These are phyloP conservation scores for Leptinotarsa juncta DNA, from an alignment of 2,888 invertebrate genomes.

Conservation along the genomic window DNA sequence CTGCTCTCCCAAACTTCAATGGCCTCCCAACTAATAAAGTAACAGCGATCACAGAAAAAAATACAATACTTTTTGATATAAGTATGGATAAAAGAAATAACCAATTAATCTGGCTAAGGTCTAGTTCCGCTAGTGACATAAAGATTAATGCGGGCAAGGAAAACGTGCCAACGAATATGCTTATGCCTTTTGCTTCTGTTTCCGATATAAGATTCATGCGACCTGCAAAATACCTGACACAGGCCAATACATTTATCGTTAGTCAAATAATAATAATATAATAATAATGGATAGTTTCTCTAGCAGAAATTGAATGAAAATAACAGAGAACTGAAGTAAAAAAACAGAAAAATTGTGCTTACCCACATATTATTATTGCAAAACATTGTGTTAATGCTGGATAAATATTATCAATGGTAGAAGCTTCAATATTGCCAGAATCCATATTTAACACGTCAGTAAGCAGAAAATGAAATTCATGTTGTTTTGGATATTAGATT, in stretches of 20 bases:
- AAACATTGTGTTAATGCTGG: conserved; percentile 94
- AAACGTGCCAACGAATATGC: conserved; percentile 93
- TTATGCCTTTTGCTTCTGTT: conserved; percentile 89
- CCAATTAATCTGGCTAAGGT: conserved; percentile 91
- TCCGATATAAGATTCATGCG: conserved; percentile 84
- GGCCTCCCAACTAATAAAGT: conserved; percentile 85
- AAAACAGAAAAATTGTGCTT: conserved; percentile 61
- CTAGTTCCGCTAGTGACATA: conserved; percentile 85
- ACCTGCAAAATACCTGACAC: conserved; percentile 83
- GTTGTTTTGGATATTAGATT: not conserved
- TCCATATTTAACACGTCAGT: conserved; percentile 27
- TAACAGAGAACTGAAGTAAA: too few relatives aligned
- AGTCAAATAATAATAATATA: not conserved
- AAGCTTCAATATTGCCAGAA: conserved; percentile 49
- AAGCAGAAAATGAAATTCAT: too few relatives aligned
- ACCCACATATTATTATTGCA: conserved; percentile 91
- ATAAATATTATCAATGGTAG: conserved; percentile 83
- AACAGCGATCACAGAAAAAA: conserved; percentile 81
- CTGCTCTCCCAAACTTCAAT: conserved; percentile 84
- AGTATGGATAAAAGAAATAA: conserved; percentile 87
- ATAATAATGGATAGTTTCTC: not conserved
- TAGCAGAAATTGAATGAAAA: too few relatives aligned
- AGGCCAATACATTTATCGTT: not conserved
- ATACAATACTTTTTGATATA: conserved; percentile 87
- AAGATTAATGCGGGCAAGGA: conserved; percentile 93